Percentiles rank a stretch among this genome's conserved stretches.
These are phyloP conservation scores for Drosophila nr. perissopoda DNA, from an alignment of 2,888 invertebrate genomes.

Conservation along the genomic window DNA sequence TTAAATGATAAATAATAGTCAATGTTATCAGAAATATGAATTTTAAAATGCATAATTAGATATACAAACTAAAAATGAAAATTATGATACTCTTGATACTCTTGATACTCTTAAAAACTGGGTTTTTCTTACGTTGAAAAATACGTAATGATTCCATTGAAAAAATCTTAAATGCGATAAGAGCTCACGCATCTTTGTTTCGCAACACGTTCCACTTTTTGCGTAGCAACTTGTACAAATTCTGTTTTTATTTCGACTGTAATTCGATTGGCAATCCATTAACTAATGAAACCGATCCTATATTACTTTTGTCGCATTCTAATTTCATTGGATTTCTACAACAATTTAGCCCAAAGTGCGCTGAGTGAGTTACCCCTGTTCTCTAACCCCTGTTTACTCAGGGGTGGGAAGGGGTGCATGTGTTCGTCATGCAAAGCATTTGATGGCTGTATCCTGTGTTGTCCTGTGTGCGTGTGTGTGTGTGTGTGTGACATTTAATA, in stretches of 20 bases:
- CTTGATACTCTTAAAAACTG: neutral
- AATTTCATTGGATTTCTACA: slow-evolving; percentile 75
- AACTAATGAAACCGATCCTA: slow-evolving; percentile 62
- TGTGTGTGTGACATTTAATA: slow-evolving; percentile 66
- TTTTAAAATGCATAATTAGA: neutral
- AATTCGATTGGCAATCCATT: slow-evolving; percentile 59
- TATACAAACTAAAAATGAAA: neutral
- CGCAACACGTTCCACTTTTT: neutral
- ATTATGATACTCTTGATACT: too few species aligned
- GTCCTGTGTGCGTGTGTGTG: slow-evolving; percentile 1
- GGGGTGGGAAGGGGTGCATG: slow-evolving; percentile 4
- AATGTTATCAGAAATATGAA: neutral
- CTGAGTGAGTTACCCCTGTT: slow-evolving; percentile 39
- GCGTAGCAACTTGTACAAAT: slow-evolving; percentile 30
- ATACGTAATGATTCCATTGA: neutral
- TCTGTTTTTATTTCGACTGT: slow-evolving; percentile 38
- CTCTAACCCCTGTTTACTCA: slow-evolving; percentile 14
- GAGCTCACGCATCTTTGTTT: slow-evolving; percentile 4
- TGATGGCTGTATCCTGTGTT: slow-evolving; percentile 41
- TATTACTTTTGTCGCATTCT: slow-evolving; percentile 60
- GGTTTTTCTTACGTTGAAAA: neutral
- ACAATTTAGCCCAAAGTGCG: slow-evolving; percentile 71
- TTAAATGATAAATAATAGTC: neutral
- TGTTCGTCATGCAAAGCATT: slow-evolving; percentile 51
- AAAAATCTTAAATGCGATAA: slow-evolving; percentile 34